These are phyloP conservation scores for Melanogrammus aeglefinus DNA, from an alignment of 2,797 vertebrate genomes.

Conservation along the genomic window DNA sequence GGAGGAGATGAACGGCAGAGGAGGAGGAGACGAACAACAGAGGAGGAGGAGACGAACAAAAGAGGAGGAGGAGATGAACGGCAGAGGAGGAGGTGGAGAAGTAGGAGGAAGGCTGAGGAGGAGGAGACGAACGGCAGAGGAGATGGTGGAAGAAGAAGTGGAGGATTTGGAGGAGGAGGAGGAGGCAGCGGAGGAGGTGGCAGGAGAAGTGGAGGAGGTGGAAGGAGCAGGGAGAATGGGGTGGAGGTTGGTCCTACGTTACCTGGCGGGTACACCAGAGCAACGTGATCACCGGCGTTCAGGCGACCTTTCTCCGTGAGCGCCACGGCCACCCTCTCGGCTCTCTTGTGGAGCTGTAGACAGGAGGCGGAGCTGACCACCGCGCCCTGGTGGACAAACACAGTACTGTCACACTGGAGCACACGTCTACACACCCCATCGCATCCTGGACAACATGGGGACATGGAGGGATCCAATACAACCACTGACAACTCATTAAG, in stretches of 20 bases:
- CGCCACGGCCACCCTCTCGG: slow-evolving; percentile 85
- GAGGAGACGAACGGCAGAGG: not conserved
- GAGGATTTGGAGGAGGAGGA: not conserved
- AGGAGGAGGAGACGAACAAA: not conserved
- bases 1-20: not conserved
- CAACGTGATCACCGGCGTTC: slow-evolving; percentile 88
- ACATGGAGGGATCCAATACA: too few relatives aligned
- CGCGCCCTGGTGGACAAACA: slow-evolving; percentile 74
- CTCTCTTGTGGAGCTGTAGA: slow-evolving; percentile 89
- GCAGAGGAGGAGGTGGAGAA: not conserved
- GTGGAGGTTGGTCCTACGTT: not conserved
- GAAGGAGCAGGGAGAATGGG: not conserved
- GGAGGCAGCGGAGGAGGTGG: not conserved
- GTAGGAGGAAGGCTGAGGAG: not conserved
- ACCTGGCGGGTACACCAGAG: slow-evolving; percentile 90
- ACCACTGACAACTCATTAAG: not conserved
- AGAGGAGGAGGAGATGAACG: too few relatives aligned
- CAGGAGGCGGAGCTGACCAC: slow-evolving; percentile 89
- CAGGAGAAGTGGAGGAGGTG: not conserved
- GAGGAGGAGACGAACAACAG: not conserved
- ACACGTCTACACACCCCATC: too few relatives aligned
- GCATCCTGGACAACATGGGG: too few relatives aligned
- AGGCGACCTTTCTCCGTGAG: slow-evolving; percentile 84
- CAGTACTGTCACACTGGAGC: not conserved
- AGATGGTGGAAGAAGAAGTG: too few relatives aligned